Evolutionary conservation across 2,888 invertebrate species (phyloP).

Genomic region (Limulus polyphemus): DNA sequence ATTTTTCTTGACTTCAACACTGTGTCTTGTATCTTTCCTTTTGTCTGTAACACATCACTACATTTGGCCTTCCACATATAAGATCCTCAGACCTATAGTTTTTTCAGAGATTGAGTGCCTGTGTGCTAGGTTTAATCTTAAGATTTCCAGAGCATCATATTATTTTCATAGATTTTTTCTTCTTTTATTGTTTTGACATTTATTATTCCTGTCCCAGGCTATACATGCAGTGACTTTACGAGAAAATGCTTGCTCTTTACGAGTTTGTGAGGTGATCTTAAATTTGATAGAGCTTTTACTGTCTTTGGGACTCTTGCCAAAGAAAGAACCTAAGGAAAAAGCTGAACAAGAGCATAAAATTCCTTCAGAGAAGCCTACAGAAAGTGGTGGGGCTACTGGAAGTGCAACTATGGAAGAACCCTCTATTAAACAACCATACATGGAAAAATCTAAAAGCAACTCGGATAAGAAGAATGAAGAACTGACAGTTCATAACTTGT

Average conservation of each 20-base stretch:
- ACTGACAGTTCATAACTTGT: slow-evolving; percentile 50
- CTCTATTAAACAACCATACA: slow-evolving; percentile 6
- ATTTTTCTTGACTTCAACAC: no score
- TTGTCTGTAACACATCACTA: no score
- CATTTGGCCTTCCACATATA: no score
- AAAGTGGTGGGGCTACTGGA: slow-evolving; percentile 13
- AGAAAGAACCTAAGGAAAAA: slow-evolving; percentile 5
- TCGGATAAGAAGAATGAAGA: slow-evolving; percentile 23
- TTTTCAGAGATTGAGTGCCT: no score
- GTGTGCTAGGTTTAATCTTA: no score
- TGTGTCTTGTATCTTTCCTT: no score
- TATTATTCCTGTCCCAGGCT: slow-evolving; percentile 46
- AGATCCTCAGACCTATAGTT: no score
- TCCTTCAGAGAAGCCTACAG: slow-evolving; percentile 12
- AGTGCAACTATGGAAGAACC: slow-evolving; percentile 10
- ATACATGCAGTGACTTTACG: slow-evolving; percentile 73
- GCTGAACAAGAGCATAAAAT: slow-evolving; percentile 4
- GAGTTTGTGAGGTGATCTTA: slow-evolving; percentile 83
- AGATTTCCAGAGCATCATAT: no score
- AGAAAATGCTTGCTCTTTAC: slow-evolving; percentile 65
- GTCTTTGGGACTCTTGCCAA: slow-evolving; percentile 60
- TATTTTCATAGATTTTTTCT: no score
- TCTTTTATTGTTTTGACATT: no score
- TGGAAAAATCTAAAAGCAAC: slow-evolving; percentile 10
- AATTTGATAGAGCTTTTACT: slow-evolving; percentile 82